A percentile compares a stretch with the other conserved stretches of the same genome.
phyloP scores from a whole-genome alignment of 2,888 invertebrate genomes.

The Shargacucullia verbasci region DNA sequence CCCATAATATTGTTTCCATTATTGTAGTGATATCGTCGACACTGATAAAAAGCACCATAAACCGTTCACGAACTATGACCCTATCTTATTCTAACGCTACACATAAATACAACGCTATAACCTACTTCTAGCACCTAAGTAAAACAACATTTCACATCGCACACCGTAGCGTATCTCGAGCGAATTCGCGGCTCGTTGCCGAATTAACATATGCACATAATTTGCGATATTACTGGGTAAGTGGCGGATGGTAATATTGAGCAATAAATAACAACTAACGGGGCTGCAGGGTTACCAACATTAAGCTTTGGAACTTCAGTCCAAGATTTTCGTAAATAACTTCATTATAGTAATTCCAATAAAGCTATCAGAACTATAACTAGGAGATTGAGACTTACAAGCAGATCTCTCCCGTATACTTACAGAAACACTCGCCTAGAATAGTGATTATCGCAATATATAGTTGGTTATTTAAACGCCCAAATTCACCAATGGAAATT shows the following conservation, averaged over 20 bases:
- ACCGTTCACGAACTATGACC: no score
- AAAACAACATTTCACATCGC: slow-evolving; percentile 29
- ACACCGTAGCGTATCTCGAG: slow-evolving; percentile 24
- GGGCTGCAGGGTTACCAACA: slow-evolving; percentile 40
- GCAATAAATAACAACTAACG: slow-evolving; percentile 72
- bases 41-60: no score
- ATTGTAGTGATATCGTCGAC: no score
- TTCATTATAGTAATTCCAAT: not conserved
- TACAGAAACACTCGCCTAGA: no score
- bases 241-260: slow-evolving; percentile 66
- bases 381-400: no score
- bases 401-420: no score
- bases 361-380: no score
- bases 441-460: no score
- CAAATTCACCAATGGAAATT: no score
- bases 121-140: slow-evolving; percentile 9
- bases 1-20: no score
- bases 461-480: no score
- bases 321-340: slow-evolving; percentile 25
- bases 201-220: slow-evolving; percentile 74
- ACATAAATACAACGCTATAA: not conserved
- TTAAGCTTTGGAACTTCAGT: slow-evolving; percentile 4
- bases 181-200: slow-evolving; percentile 55
- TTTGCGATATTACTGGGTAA: slow-evolving; percentile 66
- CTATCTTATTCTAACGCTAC: no score